Percentiles rank a stretch among this genome's conserved stretches.
phyloP scores from a whole-genome alignment of 2,797 vertebrate genomes.

The Neosalanx taihuensis region DNA sequence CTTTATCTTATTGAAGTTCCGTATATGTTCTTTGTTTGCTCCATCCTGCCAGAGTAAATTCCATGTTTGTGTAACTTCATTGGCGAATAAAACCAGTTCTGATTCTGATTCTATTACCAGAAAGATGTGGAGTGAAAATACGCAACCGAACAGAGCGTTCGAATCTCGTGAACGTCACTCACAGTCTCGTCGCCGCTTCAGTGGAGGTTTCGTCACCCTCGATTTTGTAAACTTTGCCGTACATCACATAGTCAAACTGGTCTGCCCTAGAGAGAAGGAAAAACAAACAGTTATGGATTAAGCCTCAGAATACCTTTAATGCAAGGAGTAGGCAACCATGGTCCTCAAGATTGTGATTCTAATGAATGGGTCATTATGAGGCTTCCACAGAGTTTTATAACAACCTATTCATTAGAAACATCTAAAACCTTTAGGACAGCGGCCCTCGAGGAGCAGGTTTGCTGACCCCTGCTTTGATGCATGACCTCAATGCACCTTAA shows the following conservation, averaged over 20 bases:
- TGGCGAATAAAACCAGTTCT: too few species aligned
- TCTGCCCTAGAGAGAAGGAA: conserved; percentile 80
- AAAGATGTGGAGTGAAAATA: not conserved
- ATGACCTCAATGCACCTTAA: not conserved
- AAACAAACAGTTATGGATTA: not conserved
- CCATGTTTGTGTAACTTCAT: too few species aligned
- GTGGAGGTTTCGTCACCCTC: conserved; percentile 97
- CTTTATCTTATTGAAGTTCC: too few species aligned
- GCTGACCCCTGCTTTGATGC: not conserved
- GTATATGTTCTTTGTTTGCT: too few species aligned
- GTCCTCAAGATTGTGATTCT: too few species aligned
- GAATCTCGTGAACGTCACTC: conserved; percentile 60
- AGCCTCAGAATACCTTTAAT: not conserved
- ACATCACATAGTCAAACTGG: conserved; percentile 99
- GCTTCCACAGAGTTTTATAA: too few species aligned
- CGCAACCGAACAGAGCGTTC: not conserved
- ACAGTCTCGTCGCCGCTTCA: conserved; percentile 97
- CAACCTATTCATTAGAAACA: too few species aligned
- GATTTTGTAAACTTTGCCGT: conserved; percentile 96
- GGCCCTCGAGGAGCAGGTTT: too few species aligned
- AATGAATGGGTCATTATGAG: too few species aligned
- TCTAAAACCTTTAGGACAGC: too few species aligned
- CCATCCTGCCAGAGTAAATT: too few species aligned
- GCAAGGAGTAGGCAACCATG: too few species aligned
- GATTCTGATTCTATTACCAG: not conserved